Evolutionary conservation across 1,140 invertebrate species (phyloP), one percentile per base, ranked within the genome.

Genomic region (Propsilocerus akamusi): DNA sequence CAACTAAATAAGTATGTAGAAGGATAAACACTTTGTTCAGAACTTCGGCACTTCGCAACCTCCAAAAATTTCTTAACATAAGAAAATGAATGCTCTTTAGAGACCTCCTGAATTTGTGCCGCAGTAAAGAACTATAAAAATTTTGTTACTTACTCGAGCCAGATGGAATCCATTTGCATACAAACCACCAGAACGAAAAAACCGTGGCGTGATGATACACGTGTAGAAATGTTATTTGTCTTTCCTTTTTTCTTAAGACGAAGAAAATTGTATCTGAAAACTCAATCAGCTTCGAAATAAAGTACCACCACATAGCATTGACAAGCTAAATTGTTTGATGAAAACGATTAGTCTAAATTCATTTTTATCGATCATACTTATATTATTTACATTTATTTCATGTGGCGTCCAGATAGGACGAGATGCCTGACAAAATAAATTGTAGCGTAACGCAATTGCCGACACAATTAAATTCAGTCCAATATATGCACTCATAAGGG

Each of bases 221-320:
- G 22, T 50, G 49, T 3, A 50, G 32, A 30, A 50, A 50, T 6
- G 32, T 25, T 2, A 50, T 10, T 50, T 50, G 49, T 24, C 32
- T 14, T 2, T 25, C 25, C 23, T 37, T 34, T 46, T 50, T 50
- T 10, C 37, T 23, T 14, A 50, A n/a, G 5, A 50, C 28, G 24
- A 50, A 50, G 34, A 50, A 50, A n/a, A 50, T 24, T 11, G 49
- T 50, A 12, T 50, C 49, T 20, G 11, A 11, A 14, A 50, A 41
- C 5, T 50, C 49, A 2, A 50, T 2, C 2, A 50, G 11, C 17
- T 49, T 49, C 8, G 8, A n/a, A 17, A 32, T 30, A 22, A 22
- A 49, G 20, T 49, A 49, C 5, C n/a, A 7, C 34, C 34, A 41
- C 17, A 20, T 41, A 41, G 17, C 22, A 17, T 41, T 17, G 4